Percentiles rank a stretch among this genome's conserved stretches.
Evolutionary conservation across 2,797 vertebrate species (phyloP).

Genomic region (Mionectes olivaceus): DNA sequence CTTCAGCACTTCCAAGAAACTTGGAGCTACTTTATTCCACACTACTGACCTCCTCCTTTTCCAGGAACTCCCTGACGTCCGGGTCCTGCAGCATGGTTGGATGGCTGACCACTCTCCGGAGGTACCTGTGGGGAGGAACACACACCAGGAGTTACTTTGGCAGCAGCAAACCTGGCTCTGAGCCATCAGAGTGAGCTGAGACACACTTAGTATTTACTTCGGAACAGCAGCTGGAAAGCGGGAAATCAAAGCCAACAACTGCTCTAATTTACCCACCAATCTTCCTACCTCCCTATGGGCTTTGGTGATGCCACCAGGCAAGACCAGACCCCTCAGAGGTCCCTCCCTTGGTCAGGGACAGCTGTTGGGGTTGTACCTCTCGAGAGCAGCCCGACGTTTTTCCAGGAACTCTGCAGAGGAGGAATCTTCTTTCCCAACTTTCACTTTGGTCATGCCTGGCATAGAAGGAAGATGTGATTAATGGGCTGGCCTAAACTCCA

Average conservation of each 20-base stretch:
- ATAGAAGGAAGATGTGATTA: background rate
- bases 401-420: conserved; percentile 96
- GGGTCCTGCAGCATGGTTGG: conserved; percentile 96
- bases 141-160: background rate
- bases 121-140: conserved; percentile 81
- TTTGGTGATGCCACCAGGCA: background rate
- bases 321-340: background rate
- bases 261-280: background rate
- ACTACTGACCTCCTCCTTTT: conserved; percentile 92
- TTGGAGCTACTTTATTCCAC: background rate
- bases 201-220: background rate
- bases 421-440: conserved; percentile 97
- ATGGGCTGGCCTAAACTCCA: background rate
- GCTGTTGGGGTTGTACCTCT: conserved; percentile 73
- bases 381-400: conserved; percentile 87
- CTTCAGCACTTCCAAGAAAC: background rate
- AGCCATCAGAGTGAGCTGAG: background rate
- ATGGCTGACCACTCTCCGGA: conserved; percentile 91
- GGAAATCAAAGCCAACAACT: background rate
- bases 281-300: background rate
- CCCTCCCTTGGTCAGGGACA: background rate
- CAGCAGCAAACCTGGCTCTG: background rate
- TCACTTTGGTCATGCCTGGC: conserved; percentile 98
- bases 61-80: conserved; percentile 94
- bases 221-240: background rate